Conservation (phyloP, 2,797 vertebrate species). For the Gymnopithys bicolor region DNA sequence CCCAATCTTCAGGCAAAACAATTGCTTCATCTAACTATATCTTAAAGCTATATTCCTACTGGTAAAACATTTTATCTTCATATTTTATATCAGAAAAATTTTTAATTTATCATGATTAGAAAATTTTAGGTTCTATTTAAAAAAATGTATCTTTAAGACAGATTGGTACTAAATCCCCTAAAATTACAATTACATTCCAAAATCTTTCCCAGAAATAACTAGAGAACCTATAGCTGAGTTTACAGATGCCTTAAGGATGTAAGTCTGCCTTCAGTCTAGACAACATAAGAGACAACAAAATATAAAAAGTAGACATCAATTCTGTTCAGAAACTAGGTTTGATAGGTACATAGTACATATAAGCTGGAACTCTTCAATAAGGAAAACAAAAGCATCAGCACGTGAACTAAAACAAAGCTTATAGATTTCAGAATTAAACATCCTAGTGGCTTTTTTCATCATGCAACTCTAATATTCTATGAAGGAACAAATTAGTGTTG, state of each 20-base stretch:
- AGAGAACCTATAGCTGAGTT: background rate
- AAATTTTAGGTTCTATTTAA: background rate
- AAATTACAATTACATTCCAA: background rate
- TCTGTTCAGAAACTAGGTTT: background rate
- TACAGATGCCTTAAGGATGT: background rate
- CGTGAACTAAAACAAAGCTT: background rate
- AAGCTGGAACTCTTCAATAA: background rate
- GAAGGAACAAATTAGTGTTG: slow-evolving; percentile 8
- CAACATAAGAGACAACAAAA: background rate
- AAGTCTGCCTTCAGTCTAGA: background rate
- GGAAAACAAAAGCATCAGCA: background rate
- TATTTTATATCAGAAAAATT: background rate
- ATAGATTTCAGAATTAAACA: background rate
- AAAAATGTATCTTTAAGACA: background rate
- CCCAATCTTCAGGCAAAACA: background rate
- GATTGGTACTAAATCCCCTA: background rate
- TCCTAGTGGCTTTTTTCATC: background rate
- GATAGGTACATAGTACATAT: background rate
- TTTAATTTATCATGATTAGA: background rate
- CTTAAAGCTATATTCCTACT: background rate
- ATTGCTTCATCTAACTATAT: background rate
- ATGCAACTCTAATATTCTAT: background rate
- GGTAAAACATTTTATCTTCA: background rate
- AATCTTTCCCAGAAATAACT: background rate
- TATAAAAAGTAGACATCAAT: background rate